These are phyloP conservation scores for Chlorocebus sabaeus DNA, from an alignment of 2,113 vertebrate species.

Conservation along the genomic window DNA sequence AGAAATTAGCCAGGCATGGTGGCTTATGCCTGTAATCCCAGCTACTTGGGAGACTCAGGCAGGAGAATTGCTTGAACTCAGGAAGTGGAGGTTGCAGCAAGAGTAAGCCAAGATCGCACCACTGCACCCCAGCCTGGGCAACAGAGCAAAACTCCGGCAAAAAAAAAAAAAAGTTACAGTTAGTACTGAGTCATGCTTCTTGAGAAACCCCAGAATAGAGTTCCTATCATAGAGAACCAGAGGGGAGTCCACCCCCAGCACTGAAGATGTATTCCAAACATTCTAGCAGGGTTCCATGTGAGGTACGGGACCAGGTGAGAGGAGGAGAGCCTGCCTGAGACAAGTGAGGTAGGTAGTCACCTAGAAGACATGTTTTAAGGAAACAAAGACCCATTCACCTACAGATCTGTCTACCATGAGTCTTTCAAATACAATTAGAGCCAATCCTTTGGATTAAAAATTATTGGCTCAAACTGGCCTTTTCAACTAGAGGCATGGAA, in stretches of 20 bases:
- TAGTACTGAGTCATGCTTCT: not conserved
- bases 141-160: no score
- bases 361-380: not conserved
- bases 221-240: not conserved
- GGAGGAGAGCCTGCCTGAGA: not conserved
- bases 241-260: not conserved
- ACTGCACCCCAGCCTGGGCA: no score
- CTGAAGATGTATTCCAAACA: not conserved
- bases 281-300: not conserved
- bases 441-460: constrained; percentile 7
- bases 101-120: no score
- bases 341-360: not conserved
- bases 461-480: not conserved
- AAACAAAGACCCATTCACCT: not conserved
- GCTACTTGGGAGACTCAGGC: no score
- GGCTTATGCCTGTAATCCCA: no score
- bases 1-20: no score
- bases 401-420: not conserved
- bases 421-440: not conserved
- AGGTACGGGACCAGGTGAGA: not conserved
- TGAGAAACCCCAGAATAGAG: not conserved
- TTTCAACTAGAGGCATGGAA: not conserved
- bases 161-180: not conserved
- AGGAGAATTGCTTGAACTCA: no score
- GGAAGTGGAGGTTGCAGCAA: no score